Conservation (phyloP, 2,113 vertebrate genomes). For the Saccopteryx bilineata region DNA sequence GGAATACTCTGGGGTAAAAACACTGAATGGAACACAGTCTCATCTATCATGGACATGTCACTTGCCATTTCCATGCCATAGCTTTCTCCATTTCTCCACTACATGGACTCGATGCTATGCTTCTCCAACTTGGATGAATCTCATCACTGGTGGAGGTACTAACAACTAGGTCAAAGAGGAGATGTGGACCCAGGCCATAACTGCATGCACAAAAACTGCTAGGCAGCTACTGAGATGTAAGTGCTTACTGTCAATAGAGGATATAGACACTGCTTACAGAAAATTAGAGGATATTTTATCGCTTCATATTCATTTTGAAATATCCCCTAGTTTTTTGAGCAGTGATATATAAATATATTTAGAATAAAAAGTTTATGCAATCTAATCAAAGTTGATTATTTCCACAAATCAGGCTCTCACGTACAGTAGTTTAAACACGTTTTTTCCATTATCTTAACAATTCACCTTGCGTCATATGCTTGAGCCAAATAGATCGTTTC, state of each 20-base stretch:
- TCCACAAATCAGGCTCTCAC: constrained; percentile 34
- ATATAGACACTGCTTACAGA: not conserved
- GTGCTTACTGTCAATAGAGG: not conserved
- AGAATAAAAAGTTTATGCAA: constrained; percentile 6
- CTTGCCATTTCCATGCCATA: not conserved
- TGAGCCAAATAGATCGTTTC: constrained; percentile 47
- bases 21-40: not conserved
- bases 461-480: constrained; percentile 35
- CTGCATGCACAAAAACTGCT: constrained; percentile 5
- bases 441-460: constrained; percentile 49
- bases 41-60: not conserved
- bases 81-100: constrained; percentile 5
- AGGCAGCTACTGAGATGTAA: not conserved
- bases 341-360: not conserved
- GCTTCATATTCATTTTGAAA: no score
- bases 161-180: constrained; percentile 2
- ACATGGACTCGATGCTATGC: not conserved
- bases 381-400: constrained; percentile 49
- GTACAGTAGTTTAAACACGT: not conserved
- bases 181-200: not conserved
- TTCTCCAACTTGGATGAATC: not conserved
- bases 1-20: not conserved
- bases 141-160: not conserved
- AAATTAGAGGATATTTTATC: no score
- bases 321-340: no score